phyloP scores from a whole-genome alignment of 2,888 invertebrate genomes.

The Steinernema carpocapsae region DNA sequence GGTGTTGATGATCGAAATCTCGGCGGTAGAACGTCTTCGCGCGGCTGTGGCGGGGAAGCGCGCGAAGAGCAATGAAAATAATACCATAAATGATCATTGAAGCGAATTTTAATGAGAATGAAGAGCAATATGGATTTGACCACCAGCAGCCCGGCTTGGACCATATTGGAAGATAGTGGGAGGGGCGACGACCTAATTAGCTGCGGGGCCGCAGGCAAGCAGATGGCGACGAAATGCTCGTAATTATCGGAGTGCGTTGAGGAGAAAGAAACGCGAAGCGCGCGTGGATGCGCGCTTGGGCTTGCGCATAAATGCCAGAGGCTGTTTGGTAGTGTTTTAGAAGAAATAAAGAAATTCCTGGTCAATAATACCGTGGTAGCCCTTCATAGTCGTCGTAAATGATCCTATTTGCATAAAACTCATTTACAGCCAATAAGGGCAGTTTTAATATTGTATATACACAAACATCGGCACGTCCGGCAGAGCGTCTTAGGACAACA shows the following conservation, averaged over 20 bases:
- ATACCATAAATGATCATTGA: slow-evolving; percentile 34
- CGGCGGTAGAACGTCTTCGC: not conserved
- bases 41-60: slow-evolving; percentile 7
- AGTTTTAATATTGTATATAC: no score
- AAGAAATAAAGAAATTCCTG: slow-evolving; percentile 21
- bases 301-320: slow-evolving; percentile 20
- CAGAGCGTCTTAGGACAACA: no score
- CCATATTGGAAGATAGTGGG: slow-evolving; percentile 34
- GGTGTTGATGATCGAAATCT: slow-evolving; percentile 15
- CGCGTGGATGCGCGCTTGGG: not conserved
- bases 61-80: slow-evolving; percentile 14
- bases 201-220: slow-evolving; percentile 35
- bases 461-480: no score
- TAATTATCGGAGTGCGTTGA: slow-evolving; percentile 32
- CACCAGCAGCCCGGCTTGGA: slow-evolving; percentile 3
- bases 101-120: slow-evolving; percentile 31
- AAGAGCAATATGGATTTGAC: slow-evolving; percentile 35
- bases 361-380: not conserved
- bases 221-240: slow-evolving; percentile 35
- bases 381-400: no score
- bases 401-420: no score
- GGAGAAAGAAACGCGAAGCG: slow-evolving; percentile 27
- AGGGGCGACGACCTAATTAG: slow-evolving; percentile 31
- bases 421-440: no score
- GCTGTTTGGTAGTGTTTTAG: slow-evolving; percentile 30